phyloP scores from a whole-genome alignment of 1,140 invertebrate genomes.

The Bactericera cockerelli region DNA sequence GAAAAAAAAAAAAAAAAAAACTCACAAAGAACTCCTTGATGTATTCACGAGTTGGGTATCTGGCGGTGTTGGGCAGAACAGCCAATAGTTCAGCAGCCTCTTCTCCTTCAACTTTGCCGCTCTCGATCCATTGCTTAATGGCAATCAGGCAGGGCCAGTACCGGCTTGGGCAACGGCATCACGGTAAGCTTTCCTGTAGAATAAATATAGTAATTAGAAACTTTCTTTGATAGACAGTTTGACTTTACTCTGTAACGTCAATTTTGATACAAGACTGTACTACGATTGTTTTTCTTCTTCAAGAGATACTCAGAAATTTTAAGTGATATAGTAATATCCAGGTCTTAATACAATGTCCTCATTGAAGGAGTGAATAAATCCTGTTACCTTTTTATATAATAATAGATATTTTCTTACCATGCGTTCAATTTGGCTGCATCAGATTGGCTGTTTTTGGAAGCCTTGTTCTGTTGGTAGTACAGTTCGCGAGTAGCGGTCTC shows the following conservation, averaged over 20 bases:
- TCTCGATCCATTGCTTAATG: conserved; percentile 41
- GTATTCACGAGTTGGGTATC: conserved; percentile 43
- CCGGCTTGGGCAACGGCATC: conserved; percentile 45
- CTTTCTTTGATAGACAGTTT: too few relatives aligned
- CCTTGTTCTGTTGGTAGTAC: conserved; percentile 28
- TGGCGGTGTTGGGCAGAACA: conserved; percentile 32
- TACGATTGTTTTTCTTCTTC: too few relatives aligned
- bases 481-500: conserved; percentile 28
- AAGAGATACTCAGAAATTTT: too few relatives aligned
- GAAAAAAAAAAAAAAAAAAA: too few relatives aligned
- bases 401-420: conserved; percentile 12
- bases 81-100: conserved; percentile 39
- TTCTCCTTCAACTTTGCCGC: conserved; percentile 32
- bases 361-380: too few relatives aligned
- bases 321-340: too few relatives aligned
- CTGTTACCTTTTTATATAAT: too few relatives aligned
- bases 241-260: too few relatives aligned
- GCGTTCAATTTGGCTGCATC: conserved; percentile 14
- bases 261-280: too few relatives aligned
- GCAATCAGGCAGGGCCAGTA: conserved; percentile 44
- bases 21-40: conserved; percentile 38
- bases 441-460: conserved; percentile 16
- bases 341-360: too few relatives aligned
- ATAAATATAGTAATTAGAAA: conserved; percentile 7
- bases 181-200: conserved; percentile 35